Base-by-base conservation (phyloP, 2,888 invertebrate genomes). In the Cistogaster globosa region DNA sequence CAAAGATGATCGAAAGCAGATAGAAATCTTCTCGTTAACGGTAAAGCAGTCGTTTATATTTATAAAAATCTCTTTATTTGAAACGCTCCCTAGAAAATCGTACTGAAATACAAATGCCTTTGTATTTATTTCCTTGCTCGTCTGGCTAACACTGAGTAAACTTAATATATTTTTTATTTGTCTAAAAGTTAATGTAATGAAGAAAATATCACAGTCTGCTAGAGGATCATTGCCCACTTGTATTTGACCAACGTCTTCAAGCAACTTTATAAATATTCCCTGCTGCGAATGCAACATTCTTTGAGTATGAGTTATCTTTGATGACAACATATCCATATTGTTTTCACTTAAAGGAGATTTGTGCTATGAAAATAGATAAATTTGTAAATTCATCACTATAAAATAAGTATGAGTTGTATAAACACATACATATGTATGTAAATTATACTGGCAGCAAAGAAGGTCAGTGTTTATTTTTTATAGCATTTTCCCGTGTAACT, bases 1-100 rank as follows among this genome's bases (percentile, higher is more conserved):
- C 12, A 93, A 85, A 0, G 93, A 93, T 12, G 93, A 93, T 88
- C 93, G 92, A 83, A 94, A 93, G 67, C 92, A 92, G 38, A 94
- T 87, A 2, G 92, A 90, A 8, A 93, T 90, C 87, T 93, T 93
- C 82, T 94, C 93, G 87, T 93, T 92, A 0, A 94, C 89, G 0
- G 86, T 76, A 86, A 92, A 91, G 16, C 87, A 87, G 58, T 92
- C 92, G 16, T 90, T 88, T 14, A 88, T 88, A 68, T 90, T 91
- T n/a, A 89, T 75, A 45, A 88, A 86, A 9, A 92, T 81, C 8
- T 89, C 88, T 22, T 90, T 87, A 67, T 90, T 88, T 5, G 91
- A 89, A 1, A 90, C 89, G 26, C 89, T 90, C n/a, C 92, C 92
- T 0, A 92, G 87, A 45, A 92, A 90, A 65, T 91, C 92, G 58